These are phyloP conservation scores for Conopomorpha cramerella DNA, from an alignment of 1,140 invertebrate species.

Conservation along the genomic window DNA sequence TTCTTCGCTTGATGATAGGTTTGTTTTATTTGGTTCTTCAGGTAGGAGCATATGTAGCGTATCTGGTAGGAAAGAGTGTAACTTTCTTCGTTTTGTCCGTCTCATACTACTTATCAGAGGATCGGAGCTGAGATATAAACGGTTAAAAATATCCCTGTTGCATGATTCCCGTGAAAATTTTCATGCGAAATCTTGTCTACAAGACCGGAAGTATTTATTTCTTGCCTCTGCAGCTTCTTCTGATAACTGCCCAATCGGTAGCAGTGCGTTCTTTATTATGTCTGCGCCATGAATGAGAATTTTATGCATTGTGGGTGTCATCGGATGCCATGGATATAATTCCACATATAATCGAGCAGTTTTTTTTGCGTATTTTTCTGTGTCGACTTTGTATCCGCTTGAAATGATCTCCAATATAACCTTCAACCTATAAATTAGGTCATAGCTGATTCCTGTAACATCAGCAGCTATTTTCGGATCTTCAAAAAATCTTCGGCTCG, in stretches of 20 bases:
- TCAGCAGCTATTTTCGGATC: slow-evolving; percentile 11
- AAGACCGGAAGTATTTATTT: slow-evolving; percentile 12
- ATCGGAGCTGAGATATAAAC: slow-evolving; percentile 8
- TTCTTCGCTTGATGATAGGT: not conserved
- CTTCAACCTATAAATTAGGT: slow-evolving; percentile 5
- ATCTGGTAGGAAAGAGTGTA: not conserved
- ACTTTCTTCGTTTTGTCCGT: not conserved
- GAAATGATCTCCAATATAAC: slow-evolving; percentile 7
- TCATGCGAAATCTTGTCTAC: slow-evolving; percentile 7
- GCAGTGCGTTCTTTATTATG: slow-evolving; percentile 5
- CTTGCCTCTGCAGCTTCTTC: slow-evolving; percentile 4
- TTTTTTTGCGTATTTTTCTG: slow-evolving; percentile 11
- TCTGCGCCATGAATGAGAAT: slow-evolving; percentile 15
- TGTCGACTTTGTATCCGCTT: slow-evolving; percentile 11
- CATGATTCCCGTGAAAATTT: slow-evolving; percentile 5
- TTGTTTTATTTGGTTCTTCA: not conserved
- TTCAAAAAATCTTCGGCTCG: slow-evolving; percentile 20
- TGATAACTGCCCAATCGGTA: slow-evolving; percentile 10
- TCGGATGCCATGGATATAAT: slow-evolving; percentile 21
- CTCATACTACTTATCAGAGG: slow-evolving; percentile 5
- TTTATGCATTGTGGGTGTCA: slow-evolving; percentile 27
- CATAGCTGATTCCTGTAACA: slow-evolving; percentile 15
- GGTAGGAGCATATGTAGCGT: not conserved
- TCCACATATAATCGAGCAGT: slow-evolving; percentile 13
- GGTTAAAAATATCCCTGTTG: slow-evolving; percentile 8